A percentile compares a stretch with the other conserved stretches of the same genome.
Conservation (phyloP, 2,888 invertebrate species). For the Lasioglossum morio region DNA sequence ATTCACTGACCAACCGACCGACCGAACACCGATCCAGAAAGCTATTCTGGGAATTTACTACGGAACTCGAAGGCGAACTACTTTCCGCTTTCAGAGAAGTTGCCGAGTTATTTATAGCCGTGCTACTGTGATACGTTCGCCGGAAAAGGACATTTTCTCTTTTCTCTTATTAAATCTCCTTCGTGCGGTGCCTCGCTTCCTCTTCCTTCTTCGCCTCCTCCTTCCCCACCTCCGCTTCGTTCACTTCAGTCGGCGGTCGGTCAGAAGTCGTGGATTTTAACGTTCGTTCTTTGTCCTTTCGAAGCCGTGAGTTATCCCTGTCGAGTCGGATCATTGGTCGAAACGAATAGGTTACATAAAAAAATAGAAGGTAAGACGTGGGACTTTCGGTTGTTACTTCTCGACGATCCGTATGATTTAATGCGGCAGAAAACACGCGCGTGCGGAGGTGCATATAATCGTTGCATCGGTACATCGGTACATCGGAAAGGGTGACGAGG, state of each 20-base stretch:
- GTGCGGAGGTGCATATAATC: too few species aligned
- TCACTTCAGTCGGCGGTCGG: neutral
- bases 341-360: conserved; percentile 6
- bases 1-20: neutral
- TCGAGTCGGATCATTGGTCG: neutral
- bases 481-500: conserved; percentile 29
- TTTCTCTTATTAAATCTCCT: conserved; percentile 20
- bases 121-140: conserved; percentile 62
- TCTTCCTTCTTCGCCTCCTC: neutral
- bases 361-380: conserved; percentile 21
- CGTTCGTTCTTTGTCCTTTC: neutral
- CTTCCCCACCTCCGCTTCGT: neutral
- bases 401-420: too few species aligned
- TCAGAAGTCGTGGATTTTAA: neutral
- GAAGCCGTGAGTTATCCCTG: neutral
- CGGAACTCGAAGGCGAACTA: conserved; percentile 83
- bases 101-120: conserved; percentile 81
- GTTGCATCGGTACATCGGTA: neutral
- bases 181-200: neutral
- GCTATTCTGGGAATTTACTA: conserved; percentile 81
- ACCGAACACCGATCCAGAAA: conserved; percentile 75
- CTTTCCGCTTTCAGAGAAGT: conserved; percentile 83
- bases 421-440: too few species aligned
- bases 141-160: conserved; percentile 78
- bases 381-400: conserved; percentile 21